Evolutionary conservation across 2,113 vertebrate genomes (phyloP).

Genomic region (Dolichotis patagonum): DNA sequence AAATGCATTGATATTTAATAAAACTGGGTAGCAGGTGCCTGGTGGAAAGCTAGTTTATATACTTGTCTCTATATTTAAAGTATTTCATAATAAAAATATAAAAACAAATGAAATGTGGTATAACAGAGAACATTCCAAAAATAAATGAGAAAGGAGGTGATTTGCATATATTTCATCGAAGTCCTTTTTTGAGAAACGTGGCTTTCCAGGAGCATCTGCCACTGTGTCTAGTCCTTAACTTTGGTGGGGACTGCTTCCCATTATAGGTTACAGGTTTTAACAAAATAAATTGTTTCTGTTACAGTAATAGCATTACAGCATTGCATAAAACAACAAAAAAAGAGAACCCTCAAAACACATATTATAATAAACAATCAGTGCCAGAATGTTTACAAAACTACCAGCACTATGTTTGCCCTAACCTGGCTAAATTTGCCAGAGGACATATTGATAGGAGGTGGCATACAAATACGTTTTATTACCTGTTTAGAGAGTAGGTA

Average conservation of each 20-base stretch:
- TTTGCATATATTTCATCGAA: conserved; percentile 60
- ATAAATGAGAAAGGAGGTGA: conserved; percentile 57
- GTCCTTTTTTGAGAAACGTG: conserved; percentile 37
- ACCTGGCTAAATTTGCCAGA: background rate
- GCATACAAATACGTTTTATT: conserved; percentile 13
- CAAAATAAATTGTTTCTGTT: conserved; percentile 49
- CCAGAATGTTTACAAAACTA: conserved; percentile 53
- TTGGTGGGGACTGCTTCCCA: background rate
- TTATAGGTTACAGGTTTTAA: conserved; percentile 53
- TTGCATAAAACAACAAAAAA: conserved; percentile 20
- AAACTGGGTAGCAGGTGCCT: conserved; percentile 56
- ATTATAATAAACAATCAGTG: conserved; percentile 46
- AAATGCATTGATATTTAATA: conserved; percentile 56
- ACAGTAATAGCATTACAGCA: background rate
- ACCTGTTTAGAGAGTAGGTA: background rate
- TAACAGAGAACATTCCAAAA: conserved; percentile 71
- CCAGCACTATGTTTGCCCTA: background rate
- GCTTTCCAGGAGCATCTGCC: conserved; percentile 52
- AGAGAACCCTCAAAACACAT: background rate
- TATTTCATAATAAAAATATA: conserved; percentile 71
- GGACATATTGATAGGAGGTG: background rate
- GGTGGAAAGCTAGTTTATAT: conserved; percentile 54
- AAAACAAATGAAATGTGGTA: conserved; percentile 69
- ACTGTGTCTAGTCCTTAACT: conserved; percentile 30
- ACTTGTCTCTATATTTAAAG: conserved; percentile 68